Conservation (phyloP, 1,140 invertebrate species). For the Sinonovacula constricta region DNA sequence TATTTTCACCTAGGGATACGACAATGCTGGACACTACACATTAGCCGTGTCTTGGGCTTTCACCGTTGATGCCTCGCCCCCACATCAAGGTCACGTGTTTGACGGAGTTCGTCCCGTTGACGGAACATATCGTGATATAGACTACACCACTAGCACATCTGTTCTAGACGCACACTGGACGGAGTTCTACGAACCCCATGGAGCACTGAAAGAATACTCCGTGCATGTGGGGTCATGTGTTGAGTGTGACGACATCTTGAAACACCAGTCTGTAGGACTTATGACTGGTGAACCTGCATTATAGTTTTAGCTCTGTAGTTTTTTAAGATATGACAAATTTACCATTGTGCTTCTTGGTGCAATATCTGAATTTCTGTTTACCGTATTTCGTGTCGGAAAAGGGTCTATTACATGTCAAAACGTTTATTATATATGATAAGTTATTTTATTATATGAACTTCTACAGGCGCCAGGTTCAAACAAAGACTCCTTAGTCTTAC, state of each 20-base stretch:
- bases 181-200: conserved; percentile 19
- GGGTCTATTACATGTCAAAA: too few species aligned
- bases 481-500: too few species aligned
- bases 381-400: too few species aligned
- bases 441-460: too few species aligned
- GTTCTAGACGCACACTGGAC: conserved; percentile 5
- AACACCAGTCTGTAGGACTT: not conserved
- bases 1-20: conserved; percentile 8
- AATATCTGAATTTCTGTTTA: too few species aligned
- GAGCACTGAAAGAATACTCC: not conserved
- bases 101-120: not conserved
- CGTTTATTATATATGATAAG: too few species aligned
- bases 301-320: too few species aligned
- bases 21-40: not conserved
- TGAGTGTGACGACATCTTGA: conserved; percentile 2
- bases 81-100: not conserved
- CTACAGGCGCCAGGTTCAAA: too few species aligned
- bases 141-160: not conserved
- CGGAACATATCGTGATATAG: not conserved
- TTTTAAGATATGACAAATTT: too few species aligned
- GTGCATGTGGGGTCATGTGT: conserved; percentile 4
- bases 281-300: too few species aligned
- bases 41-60: conserved; percentile 4
- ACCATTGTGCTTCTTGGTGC: too few species aligned
- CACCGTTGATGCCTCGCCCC: conserved; percentile 11